Evolutionary conservation across 2,797 vertebrate species (phyloP).

Genomic region (Dipus sagitta): DNA sequence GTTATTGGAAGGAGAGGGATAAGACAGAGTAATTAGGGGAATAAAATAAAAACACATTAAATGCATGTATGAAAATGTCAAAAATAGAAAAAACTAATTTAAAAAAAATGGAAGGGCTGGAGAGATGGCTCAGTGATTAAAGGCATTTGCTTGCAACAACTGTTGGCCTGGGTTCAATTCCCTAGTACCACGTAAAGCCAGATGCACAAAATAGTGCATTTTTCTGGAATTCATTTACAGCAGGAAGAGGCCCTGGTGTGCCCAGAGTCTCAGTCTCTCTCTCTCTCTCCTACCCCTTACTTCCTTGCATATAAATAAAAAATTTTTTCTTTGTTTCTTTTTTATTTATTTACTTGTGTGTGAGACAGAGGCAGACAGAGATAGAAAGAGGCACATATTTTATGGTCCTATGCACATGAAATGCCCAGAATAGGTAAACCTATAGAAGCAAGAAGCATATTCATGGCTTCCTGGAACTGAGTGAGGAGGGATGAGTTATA

Average conservation of each 20-base stretch:
- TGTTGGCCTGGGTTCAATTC: background rate
- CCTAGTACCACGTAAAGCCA: background rate
- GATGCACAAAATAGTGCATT: too few relatives aligned
- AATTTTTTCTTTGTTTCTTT: too few relatives aligned
- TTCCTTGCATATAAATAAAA: too few relatives aligned
- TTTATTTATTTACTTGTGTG: too few relatives aligned
- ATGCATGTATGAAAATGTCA: too few relatives aligned
- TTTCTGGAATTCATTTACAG: background rate
- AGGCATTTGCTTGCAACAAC: background rate
- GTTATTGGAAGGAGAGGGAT: too few relatives aligned
- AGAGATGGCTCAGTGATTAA: background rate
- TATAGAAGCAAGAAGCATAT: background rate
- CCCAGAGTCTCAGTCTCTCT: too few relatives aligned
- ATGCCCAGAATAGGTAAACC: background rate
- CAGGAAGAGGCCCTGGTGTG: background rate
- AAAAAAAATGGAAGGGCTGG: too few relatives aligned
- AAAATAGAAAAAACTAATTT: too few relatives aligned
- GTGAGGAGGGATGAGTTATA: background rate
- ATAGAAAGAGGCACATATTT: background rate
- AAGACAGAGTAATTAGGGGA: too few relatives aligned
- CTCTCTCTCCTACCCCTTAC: too few relatives aligned
- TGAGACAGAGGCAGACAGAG: background rate
- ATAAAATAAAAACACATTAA: too few relatives aligned
- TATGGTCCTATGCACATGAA: background rate
- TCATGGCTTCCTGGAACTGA: accelerated